Base-by-base conservation (phyloP, 2,113 vertebrate species). In the Penelope pileata region DNA sequence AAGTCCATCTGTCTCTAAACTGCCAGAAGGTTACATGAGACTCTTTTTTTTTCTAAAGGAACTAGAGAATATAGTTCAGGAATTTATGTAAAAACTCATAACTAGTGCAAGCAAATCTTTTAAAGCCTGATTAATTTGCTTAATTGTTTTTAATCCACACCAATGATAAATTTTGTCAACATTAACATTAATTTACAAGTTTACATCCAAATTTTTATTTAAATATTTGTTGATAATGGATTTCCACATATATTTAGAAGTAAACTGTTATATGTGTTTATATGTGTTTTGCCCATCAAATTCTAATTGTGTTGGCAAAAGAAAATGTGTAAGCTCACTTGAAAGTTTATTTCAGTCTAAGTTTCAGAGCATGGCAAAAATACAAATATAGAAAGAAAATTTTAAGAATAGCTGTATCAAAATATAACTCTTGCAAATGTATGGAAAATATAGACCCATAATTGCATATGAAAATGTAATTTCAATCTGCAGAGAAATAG, bases 1-100 rank as follows among this genome's bases (percentile, higher is more conserved):
- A 92, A 64, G 40, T 70, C 43, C 27, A 26, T 56, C 51, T 72
- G 69, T 84, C 89, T 60, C 69, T 82, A 21, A 59, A 83, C 36
- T 16, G 6, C 6, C n/a, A 48, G 59, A 45, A 62, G 10, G 3
- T 53, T 72, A 62, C 9, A 23, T 12, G 21, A 64, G 18, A 32
- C 1, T 54, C n/a, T 58, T 15, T 15, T 40, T 75, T 78, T 29
- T 48, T 32, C 24, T 3, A 30, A 63, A 45, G 11, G 27, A 82
- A 62, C 12, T 2, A 72, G 29, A 30, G 4, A 0, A 0, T 30
- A 4, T 26, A 40, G 0, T 8, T 68, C 40, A 53, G 38, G 66
- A 83, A 45, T 69, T 14, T 21, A 22, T 19, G 4, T 30, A 64
- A 56, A 79, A 85, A 51, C 4, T 48, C 15, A 4, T 24, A 86